Conservation (phyloP, 2,113 vertebrate genomes). For the Pogona vitticeps region DNA sequence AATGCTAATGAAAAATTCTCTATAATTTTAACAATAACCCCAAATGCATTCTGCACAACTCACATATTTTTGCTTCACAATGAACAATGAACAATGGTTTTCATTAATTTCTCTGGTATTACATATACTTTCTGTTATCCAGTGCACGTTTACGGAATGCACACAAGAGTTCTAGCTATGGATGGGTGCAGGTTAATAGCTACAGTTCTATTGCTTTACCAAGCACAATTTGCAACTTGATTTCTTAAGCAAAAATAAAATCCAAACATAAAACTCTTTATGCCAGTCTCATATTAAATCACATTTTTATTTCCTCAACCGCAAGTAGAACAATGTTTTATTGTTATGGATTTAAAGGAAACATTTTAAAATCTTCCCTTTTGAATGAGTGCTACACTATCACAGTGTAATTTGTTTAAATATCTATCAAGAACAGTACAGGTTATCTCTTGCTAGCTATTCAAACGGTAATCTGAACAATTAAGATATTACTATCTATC, state of each 20-base stretch:
- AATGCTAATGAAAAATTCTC: conserved; percentile 38
- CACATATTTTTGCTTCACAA: conserved; percentile 51
- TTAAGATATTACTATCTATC: conserved; percentile 43
- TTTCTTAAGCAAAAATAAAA: conserved; percentile 69
- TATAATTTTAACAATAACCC: conserved; percentile 35
- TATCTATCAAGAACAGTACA: conserved; percentile 49
- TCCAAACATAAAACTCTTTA: conserved; percentile 46
- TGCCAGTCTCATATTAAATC: conserved; percentile 57
- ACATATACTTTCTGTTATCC: conserved; percentile 44
- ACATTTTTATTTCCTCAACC: conserved; percentile 62
- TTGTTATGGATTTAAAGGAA: conserved; percentile 64
- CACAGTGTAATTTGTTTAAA: conserved; percentile 68
- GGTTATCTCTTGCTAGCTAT: conserved; percentile 60
- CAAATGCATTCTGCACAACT: conserved; percentile 25
- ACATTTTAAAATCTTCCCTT: conserved; percentile 54
- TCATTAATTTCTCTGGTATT: conserved; percentile 35
- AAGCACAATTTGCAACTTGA: conserved; percentile 54
- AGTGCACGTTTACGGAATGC: conserved; percentile 52
- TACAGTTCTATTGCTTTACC: conserved; percentile 49
- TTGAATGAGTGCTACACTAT: conserved; percentile 53
- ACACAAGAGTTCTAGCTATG: conserved; percentile 61
- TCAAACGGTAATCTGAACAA: conserved; percentile 48
- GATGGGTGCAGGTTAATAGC: conserved; percentile 55
- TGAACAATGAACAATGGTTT: conserved; percentile 42
- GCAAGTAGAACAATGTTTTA: conserved; percentile 52